Evolutionary conservation across 2,797 vertebrate species (phyloP).

Genomic region (Sebastes alutus): DNA sequence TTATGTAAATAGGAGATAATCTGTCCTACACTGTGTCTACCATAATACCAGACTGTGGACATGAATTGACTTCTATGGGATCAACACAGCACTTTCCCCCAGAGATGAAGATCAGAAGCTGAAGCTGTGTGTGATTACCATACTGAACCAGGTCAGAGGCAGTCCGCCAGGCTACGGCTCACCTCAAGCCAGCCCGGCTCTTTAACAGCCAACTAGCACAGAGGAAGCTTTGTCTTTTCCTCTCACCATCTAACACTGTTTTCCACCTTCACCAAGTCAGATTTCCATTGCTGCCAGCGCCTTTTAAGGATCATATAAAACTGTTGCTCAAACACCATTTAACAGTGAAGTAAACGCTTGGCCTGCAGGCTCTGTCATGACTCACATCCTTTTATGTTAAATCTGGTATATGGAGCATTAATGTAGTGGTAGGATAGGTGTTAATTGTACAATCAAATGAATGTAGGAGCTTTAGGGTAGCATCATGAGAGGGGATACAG

Average conservation of each 20-base stretch:
- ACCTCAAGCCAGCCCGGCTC: slow-evolving; percentile 25
- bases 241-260: slow-evolving; percentile 17
- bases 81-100: slow-evolving; percentile 1
- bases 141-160: slow-evolving; percentile 46
- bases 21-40: neutral
- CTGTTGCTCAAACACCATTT: slow-evolving; percentile 51
- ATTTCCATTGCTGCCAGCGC: slow-evolving; percentile 40
- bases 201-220: slow-evolving; percentile 49
- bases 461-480: neutral
- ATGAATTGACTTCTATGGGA: slow-evolving; percentile 14
- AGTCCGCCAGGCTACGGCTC: slow-evolving; percentile 34
- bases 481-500: neutral
- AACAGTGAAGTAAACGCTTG: slow-evolving; percentile 46
- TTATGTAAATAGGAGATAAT: slow-evolving; percentile 47
- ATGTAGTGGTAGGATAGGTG: slow-evolving; percentile 18
- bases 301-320: slow-evolving; percentile 60
- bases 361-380: slow-evolving; percentile 34
- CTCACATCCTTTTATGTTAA: slow-evolving; percentile 45
- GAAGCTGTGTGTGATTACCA: slow-evolving; percentile 48
- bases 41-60: neutral
- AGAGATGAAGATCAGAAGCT: slow-evolving; percentile 35
- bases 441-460: slow-evolving; percentile 21
- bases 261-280: slow-evolving; percentile 47
- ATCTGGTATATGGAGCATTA: slow-evolving; percentile 9
- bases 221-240: slow-evolving; percentile 59